Conservation (phyloP, 2,888 invertebrate species). For the Girardia tigrina region DNA sequence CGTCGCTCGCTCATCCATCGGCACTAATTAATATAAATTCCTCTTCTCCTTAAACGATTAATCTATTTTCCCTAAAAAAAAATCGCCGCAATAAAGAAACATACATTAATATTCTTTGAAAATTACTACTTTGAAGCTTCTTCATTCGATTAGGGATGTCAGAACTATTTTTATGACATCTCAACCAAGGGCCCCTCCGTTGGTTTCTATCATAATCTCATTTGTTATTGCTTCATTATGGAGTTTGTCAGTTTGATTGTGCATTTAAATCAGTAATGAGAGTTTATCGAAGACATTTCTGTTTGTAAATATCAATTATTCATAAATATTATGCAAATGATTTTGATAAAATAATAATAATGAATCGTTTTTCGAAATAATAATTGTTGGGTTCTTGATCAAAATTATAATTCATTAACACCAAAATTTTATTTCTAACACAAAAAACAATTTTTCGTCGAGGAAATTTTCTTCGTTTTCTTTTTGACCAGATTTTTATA, state of each 20-base stretch:
- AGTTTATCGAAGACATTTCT: background rate
- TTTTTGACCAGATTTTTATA: too few species aligned
- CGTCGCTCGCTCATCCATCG: background rate
- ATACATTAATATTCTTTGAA: constrained; percentile 9
- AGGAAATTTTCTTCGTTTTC: too few species aligned
- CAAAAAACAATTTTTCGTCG: too few species aligned
- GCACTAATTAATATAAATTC: constrained; percentile 16
- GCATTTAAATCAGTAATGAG: constrained; percentile 1
- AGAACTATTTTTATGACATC: constrained; percentile 2
- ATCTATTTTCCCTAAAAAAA: constrained; percentile 8
- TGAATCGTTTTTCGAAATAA: too few species aligned
- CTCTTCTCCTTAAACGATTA: constrained; percentile 12
- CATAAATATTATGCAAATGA: constrained; percentile 12
- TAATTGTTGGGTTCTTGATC: too few species aligned
- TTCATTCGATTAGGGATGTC: constrained; percentile 20
- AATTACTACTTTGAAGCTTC: constrained; percentile 20
- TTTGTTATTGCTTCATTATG: constrained; percentile 20
- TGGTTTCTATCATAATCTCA: background rate
- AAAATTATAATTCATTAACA: too few species aligned
- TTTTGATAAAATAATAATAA: too few species aligned
- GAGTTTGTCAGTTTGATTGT: background rate
- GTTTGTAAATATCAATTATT: background rate
- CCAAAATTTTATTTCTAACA: too few species aligned
- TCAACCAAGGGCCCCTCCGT: background rate
- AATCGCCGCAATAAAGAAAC: background rate